Evolutionary conservation across 37 sponge, comb jelly and placozoan species (phyloP).

Genomic region (Dysidea cf. avara): DNA sequence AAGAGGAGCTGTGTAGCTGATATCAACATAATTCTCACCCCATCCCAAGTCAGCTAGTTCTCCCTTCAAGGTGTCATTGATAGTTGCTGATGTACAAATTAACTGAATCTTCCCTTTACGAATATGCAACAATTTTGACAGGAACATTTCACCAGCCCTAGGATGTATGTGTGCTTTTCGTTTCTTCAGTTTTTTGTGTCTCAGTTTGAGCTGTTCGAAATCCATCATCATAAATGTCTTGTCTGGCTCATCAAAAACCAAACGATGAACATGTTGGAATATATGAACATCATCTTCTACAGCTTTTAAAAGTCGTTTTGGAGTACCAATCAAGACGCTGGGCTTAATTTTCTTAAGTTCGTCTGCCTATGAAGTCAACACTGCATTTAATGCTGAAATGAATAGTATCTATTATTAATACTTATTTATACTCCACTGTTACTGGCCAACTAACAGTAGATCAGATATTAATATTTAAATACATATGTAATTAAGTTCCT

Average conservation of each 20-base stretch:
- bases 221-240: neutral
- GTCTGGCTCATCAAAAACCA: conserved; percentile 69
- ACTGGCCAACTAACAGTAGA: too few species aligned
- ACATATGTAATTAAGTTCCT: too few species aligned
- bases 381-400: too few species aligned
- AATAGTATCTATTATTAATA: too few species aligned
- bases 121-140: conserved; percentile 6
- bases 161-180: conserved; percentile 24
- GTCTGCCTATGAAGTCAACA: neutral
- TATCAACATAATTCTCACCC: conserved; percentile 1
- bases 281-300: neutral
- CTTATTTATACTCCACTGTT: too few species aligned
- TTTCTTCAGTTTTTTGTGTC: conserved; percentile 17
- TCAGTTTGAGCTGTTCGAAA: conserved; percentile 11
- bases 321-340: conserved; percentile 51
- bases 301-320: conserved; percentile 35
- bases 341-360: conserved; percentile 18
- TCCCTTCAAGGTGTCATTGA: conserved; percentile 7
- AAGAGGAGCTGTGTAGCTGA: conserved; percentile 9
- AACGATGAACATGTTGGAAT: conserved; percentile 20
- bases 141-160: conserved; percentile 17
- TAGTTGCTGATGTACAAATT: conserved; percentile 63
- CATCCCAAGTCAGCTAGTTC: conserved; percentile 52
- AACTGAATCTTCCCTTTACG: conserved; percentile 16
- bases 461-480: too few species aligned